Evolutionary conservation across 2,888 invertebrate genomes (phyloP).

Genomic region (Apodemia hepburni): DNA sequence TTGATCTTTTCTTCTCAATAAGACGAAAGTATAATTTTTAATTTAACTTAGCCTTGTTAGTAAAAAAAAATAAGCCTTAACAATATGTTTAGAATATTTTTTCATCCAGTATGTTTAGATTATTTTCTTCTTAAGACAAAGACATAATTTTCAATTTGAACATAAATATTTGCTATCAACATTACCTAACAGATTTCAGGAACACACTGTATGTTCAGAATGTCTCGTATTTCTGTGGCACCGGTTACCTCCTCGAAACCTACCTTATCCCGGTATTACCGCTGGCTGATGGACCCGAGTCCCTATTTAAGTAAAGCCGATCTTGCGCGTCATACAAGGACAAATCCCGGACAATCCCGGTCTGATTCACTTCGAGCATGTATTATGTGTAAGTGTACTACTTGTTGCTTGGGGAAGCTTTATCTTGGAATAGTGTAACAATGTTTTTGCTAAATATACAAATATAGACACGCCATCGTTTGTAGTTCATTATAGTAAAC

Average conservation of each 20-base stretch:
- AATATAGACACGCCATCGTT: no score
- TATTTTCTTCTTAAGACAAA: no score
- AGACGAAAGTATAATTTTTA: no score
- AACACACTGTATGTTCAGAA: constrained; percentile 7
- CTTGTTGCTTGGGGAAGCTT: neutral
- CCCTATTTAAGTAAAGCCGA: constrained; percentile 35
- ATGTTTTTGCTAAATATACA: no score
- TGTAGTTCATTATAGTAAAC: no score
- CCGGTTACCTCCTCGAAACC: constrained; percentile 9
- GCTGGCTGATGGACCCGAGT: constrained; percentile 31
- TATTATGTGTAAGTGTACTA: constrained; percentile 6
- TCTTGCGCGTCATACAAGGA: constrained; percentile 32
- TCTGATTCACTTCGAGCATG: neutral
- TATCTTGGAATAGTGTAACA: no score
- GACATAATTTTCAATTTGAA: neutral
- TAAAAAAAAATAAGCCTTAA: no score
- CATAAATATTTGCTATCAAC: neutral
- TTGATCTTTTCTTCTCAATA: no score
- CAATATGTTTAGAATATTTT: no score
- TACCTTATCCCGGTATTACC: constrained; percentile 39
- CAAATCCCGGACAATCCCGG: constrained; percentile 33
- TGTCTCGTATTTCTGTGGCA: neutral
- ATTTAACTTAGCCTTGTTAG: no score
- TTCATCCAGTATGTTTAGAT: no score
- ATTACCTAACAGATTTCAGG: constrained; percentile 2